Conservation (phyloP, 2,797 vertebrate species). For the Antrozous pallidus region DNA sequence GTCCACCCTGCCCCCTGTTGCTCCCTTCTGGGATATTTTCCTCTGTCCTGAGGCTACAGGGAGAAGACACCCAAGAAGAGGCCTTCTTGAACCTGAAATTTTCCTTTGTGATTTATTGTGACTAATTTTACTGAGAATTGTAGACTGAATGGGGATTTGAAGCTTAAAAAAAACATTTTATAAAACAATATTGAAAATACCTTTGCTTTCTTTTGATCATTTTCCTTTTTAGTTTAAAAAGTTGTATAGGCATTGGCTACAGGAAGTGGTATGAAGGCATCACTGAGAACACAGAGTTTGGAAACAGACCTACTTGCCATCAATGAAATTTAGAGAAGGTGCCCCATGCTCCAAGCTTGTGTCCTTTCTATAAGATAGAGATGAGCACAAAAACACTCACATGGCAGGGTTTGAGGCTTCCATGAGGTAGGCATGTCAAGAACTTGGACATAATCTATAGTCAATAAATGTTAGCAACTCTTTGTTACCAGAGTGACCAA, state of each 20-base stretch:
- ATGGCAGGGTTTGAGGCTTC: too few species aligned
- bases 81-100: accelerated
- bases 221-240: neutral
- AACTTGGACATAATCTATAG: too few species aligned
- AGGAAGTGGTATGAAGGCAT: neutral
- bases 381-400: too few species aligned
- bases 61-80: accelerated
- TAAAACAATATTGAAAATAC: neutral
- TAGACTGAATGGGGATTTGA: neutral
- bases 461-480: too few species aligned
- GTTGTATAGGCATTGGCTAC: neutral
- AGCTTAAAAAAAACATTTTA: neutral
- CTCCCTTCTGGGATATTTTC: neutral
- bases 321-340: too few species aligned
- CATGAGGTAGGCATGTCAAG: too few species aligned
- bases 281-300: accelerated
- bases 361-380: neutral
- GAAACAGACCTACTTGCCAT: accelerated
- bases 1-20: constrained; percentile 6
- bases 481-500: neutral
- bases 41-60: accelerated
- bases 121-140: neutral
- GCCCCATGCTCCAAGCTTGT: accelerated
- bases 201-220: neutral
- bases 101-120: neutral